Conservation (phyloP, 2,888 invertebrate genomes). For the Drosophila formosana region DNA sequence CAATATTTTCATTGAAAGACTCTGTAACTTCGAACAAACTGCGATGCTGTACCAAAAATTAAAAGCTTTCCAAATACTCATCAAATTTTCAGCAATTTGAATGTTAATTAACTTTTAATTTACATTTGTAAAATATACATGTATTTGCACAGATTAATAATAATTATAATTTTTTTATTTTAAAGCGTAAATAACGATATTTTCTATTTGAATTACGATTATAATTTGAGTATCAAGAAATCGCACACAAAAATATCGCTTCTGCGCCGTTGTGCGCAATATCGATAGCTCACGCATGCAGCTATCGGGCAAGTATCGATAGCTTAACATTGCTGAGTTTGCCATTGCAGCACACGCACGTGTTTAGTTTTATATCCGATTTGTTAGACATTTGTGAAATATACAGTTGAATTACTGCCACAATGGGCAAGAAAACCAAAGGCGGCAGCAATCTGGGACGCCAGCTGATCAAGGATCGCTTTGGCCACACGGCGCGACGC, state of each 20-base stretch:
- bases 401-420: conserved; percentile 11
- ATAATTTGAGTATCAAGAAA: neutral
- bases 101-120: neutral
- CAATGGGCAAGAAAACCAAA: conserved; percentile 92
- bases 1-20: conserved; percentile 32
- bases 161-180: neutral
- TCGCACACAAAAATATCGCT: neutral
- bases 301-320: conserved; percentile 7
- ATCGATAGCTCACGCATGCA: neutral
- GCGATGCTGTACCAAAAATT: conserved; percentile 68
- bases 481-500: conserved; percentile 88
- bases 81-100: neutral
- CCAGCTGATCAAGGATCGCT: conserved; percentile 91
- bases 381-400: neutral
- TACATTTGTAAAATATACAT: too few species aligned
- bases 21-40: conserved; percentile 57
- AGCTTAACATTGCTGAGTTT: conserved; percentile 9
- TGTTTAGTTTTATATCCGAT: conserved; percentile 32
- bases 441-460: conserved; percentile 87
- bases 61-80: conserved; percentile 29
- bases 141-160: too few species aligned
- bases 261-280: neutral
- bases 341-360: conserved; percentile 33
- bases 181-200: neutral
- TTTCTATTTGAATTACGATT: neutral